Evolutionary conservation across 2,113 vertebrate species (phyloP).

Genomic region (Cygnus buccinator): DNA sequence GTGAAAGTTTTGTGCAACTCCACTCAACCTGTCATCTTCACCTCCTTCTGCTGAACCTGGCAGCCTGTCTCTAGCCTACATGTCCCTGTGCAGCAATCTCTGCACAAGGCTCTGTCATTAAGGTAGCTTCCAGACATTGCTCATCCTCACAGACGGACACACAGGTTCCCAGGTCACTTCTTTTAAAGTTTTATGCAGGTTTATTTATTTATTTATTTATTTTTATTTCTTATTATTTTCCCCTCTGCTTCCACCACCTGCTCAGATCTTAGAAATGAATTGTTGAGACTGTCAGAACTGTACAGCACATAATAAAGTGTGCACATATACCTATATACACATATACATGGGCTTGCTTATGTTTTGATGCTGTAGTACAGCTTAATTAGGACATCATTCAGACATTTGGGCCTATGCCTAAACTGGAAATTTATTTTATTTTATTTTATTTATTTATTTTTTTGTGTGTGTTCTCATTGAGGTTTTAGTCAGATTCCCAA

Average conservation of each 20-base stretch:
- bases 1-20: not conserved
- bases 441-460: not conserved
- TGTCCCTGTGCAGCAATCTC: not conserved
- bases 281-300: constrained; percentile 8
- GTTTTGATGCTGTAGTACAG: not conserved
- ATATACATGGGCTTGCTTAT: not conserved
- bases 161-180: not conserved
- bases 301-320: constrained; percentile 30
- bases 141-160: fast-evolving
- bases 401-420: constrained; percentile 21
- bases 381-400: constrained; percentile 69
- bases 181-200: not conserved
- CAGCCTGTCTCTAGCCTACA: not conserved
- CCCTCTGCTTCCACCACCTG: not conserved
- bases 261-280: not conserved
- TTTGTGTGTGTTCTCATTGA: constrained; percentile 27
- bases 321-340: not conserved
- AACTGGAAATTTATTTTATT: not conserved
- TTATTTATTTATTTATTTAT: not conserved
- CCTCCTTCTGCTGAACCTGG: not conserved
- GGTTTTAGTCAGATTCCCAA: constrained; percentile 45
- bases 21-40: not conserved
- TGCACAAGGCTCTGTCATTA: too few relatives aligned
- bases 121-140: not conserved
- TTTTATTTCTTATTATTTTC: not conserved